These are phyloP conservation scores for Chelonus insularis DNA, from an alignment of 1,140 invertebrate genomes.

Conservation along the genomic window DNA sequence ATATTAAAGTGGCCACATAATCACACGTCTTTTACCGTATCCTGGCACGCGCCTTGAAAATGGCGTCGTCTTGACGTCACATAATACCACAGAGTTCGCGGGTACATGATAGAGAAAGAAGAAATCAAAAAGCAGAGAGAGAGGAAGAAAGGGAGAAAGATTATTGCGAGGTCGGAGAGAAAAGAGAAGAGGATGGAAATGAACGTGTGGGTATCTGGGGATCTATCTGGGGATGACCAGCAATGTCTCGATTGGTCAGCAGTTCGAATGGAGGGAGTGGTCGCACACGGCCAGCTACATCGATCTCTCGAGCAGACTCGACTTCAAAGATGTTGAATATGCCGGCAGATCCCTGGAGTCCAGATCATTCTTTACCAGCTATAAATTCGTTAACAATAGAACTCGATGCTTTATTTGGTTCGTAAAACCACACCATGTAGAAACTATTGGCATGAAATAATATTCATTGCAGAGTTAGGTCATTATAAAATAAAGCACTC, in stretches of 20 bases:
- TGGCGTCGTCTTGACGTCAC: constrained; percentile 56
- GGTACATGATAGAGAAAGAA: constrained; percentile 33
- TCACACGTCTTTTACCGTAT: constrained; percentile 28
- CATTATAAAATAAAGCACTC: too few species aligned
- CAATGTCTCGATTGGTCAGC: constrained; percentile 53
- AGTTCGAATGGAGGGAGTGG: constrained; percentile 53
- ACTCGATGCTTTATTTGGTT: too few species aligned
- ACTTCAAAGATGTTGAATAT: constrained; percentile 25
- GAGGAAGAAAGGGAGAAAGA: constrained; percentile 43
- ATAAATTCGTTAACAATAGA: too few species aligned
- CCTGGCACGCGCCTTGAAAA: constrained; percentile 56
- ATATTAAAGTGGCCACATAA: not conserved
- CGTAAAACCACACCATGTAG: too few species aligned
- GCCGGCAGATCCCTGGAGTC: not conserved
- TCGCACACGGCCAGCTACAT: constrained; percentile 48
- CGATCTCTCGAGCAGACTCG: constrained; percentile 45
- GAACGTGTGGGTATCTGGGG: constrained; percentile 35
- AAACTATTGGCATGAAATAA: too few species aligned
- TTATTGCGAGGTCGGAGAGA: constrained; percentile 34
- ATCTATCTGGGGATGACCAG: constrained; percentile 48
- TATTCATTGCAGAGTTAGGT: too few species aligned
- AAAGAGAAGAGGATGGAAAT: constrained; percentile 41
- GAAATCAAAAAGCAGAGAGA: constrained; percentile 32
- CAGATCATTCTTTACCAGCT: not conserved
- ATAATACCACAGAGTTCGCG: constrained; percentile 31